Evolutionary conservation across 2,797 vertebrate genomes (phyloP).

Genomic region (Cirrhinus molitorella): DNA sequence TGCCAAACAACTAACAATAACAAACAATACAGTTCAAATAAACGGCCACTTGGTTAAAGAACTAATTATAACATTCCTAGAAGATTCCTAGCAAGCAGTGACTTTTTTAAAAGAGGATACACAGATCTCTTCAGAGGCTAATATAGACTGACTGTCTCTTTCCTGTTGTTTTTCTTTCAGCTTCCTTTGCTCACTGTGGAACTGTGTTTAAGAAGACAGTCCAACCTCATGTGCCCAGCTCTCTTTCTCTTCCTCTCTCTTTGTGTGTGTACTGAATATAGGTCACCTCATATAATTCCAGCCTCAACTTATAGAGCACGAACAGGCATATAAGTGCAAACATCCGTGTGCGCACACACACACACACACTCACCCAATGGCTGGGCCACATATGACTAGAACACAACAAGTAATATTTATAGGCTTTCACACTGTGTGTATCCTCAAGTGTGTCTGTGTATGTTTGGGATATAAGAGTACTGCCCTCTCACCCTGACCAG

Average conservation of each 20-base stretch:
- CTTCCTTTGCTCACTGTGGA: background rate
- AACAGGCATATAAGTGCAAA: background rate
- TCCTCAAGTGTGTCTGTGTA: background rate
- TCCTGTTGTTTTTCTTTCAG: slow-evolving; percentile 21
- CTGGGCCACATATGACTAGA: slow-evolving; percentile 9
- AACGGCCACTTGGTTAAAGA: background rate
- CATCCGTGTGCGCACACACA: background rate
- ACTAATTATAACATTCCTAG: background rate
- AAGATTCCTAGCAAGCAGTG: background rate
- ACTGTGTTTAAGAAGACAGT: slow-evolving; percentile 27
- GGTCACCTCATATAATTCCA: slow-evolving; percentile 31
- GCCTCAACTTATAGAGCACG: slow-evolving; percentile 3
- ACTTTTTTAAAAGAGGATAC: background rate
- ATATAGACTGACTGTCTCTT: slow-evolving; percentile 29
- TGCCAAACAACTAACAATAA: background rate
- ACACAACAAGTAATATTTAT: slow-evolving; percentile 9
- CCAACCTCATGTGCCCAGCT: slow-evolving; percentile 14
- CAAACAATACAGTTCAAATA: background rate
- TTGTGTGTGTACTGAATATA: slow-evolving; percentile 31
- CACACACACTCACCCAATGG: background rate
- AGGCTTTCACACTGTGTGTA: background rate
- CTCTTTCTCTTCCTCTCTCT: background rate
- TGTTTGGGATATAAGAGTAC: background rate
- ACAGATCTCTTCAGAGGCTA: slow-evolving; percentile 6
- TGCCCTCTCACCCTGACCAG: background rate